Evolutionary conservation across 2,888 invertebrate species (phyloP).

Genomic region (Xestobium rufovillosum): DNA sequence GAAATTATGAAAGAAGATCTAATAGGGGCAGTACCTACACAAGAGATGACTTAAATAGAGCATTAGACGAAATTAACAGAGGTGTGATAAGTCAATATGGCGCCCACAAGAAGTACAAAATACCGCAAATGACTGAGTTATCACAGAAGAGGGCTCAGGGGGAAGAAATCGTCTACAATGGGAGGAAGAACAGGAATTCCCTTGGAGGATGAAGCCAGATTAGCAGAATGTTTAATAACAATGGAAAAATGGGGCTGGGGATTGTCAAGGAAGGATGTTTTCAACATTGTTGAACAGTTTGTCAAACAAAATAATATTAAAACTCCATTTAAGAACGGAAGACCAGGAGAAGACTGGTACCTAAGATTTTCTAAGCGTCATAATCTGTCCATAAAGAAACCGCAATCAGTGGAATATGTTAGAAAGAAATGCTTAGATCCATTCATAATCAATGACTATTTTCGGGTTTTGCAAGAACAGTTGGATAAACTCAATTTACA

Average conservation of each 20-base stretch:
- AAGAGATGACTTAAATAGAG: too few relatives aligned
- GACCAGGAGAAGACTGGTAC: conserved; percentile 31
- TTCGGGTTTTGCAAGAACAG: conserved; percentile 9
- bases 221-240: too few relatives aligned
- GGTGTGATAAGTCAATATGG: too few relatives aligned
- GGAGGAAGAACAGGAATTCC: too few relatives aligned
- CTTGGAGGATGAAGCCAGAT: too few relatives aligned
- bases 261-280: conserved; percentile 27
- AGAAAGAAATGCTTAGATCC: conserved; percentile 25
- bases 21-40: too few relatives aligned
- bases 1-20: too few relatives aligned
- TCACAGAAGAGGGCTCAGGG: too few relatives aligned
- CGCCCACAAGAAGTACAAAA: too few relatives aligned
- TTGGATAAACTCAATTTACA: conserved; percentile 13
- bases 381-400: conserved; percentile 30
- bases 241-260: conserved; percentile 33
- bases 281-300: conserved; percentile 27
- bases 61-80: too few relatives aligned
- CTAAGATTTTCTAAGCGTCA: conserved; percentile 27
- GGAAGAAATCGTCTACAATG: too few relatives aligned
- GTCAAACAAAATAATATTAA: conserved; percentile 24
- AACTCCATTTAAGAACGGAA: conserved; percentile 30
- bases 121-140: too few relatives aligned
- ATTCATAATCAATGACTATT: conserved; percentile 18
- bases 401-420: conserved; percentile 30